Evolutionary conservation across 92 coral and sea anemone species (phyloP), one percentile per base, ranked within the genome.

Genomic region (Virgularia gustaviana): DNA sequence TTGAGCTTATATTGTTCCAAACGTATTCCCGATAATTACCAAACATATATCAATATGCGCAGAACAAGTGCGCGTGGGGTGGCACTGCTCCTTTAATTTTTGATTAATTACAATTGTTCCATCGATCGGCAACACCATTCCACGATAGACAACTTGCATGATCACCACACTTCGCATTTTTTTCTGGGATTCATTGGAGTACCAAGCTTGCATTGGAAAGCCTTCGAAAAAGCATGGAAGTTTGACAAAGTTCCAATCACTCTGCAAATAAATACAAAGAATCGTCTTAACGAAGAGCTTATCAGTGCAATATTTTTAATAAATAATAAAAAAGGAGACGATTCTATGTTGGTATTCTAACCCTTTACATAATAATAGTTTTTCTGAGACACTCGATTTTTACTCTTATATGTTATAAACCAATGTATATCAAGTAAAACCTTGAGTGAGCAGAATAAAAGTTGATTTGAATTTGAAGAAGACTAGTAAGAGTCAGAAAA

Each of bases 101-200:
- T n/a, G n/a, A n/a, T 39, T 39, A 39, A 7, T 39, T 15, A 39
- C 45, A 47, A 5, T 19, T 47, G 55, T 4, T 47, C 6, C 18
- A 47, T 47, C n/a, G n/a, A n/a, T n/a, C n/a, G n/a, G n/a, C n/a
- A n/a, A 47, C 4, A 47, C 45, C 45, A 39, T 39, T 39, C 8
- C 8, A 15, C 18, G 15, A 47, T 47, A 15, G 4, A 15, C 18
- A 15, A 5, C 22, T 25, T 4, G 15, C 18, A 4, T 18, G n/a
- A 0, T 83, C 78, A 94, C 99, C 99, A 94, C 43, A 94, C 99
- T 81, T 92, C 98, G 58, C 98, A 92, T 61, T 92, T 92, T 54
- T 77, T 73, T 37, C 70, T 76, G 10, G 99, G 99, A 42, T 91
- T 89, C 99, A 94, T 94, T 10, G 87, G 83, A 67, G 96, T 87